phyloP scores from a whole-genome alignment of 2,797 vertebrate genomes.

The Oryzias sinensis region DNA sequence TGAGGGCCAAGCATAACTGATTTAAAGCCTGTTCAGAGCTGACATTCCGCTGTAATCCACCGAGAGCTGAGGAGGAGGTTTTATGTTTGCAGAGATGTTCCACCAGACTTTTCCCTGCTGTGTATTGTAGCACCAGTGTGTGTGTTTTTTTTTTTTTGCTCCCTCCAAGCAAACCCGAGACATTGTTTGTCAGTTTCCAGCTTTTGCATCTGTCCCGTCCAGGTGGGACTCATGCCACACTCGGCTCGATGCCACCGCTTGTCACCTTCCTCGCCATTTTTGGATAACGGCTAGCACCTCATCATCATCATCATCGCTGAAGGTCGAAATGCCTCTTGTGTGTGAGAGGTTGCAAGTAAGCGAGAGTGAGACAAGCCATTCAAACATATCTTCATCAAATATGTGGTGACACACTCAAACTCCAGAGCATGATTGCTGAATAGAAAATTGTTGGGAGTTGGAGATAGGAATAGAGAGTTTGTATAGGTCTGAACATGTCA shows the following conservation, averaged over 20 bases:
- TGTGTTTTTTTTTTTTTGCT: slow-evolving; percentile 5
- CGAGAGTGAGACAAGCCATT: slow-evolving; percentile 58
- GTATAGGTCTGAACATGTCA: slow-evolving; percentile 74
- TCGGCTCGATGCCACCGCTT: slow-evolving; percentile 49
- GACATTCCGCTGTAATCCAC: slow-evolving; percentile 80
- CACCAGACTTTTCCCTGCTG: slow-evolving; percentile 63
- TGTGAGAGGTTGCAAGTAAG: slow-evolving; percentile 69
- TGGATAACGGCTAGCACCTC: slow-evolving; percentile 51
- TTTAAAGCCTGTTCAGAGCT: slow-evolving; percentile 78
- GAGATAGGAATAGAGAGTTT: slow-evolving; percentile 58
- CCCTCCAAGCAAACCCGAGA: slow-evolving; percentile 36
- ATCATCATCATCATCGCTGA: slow-evolving; percentile 59
- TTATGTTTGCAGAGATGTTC: slow-evolving; percentile 76
- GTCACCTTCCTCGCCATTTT: slow-evolving; percentile 68
- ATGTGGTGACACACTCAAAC: slow-evolving; percentile 38
- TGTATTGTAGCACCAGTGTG: slow-evolving; percentile 29
- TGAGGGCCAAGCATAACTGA: slow-evolving; percentile 76
- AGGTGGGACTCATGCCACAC: slow-evolving; percentile 44
- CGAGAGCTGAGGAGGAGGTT: slow-evolving; percentile 75
- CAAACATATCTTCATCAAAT: slow-evolving; percentile 72
- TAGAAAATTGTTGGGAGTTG: slow-evolving; percentile 52
- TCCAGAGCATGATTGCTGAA: slow-evolving; percentile 56
- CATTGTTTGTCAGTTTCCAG: slow-evolving; percentile 56
- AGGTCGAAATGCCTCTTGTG: slow-evolving; percentile 74
- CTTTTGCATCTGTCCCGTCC: slow-evolving; percentile 49